Conservation (phyloP, 2,888 invertebrate genomes). For the Melanchra persicariae region DNA sequence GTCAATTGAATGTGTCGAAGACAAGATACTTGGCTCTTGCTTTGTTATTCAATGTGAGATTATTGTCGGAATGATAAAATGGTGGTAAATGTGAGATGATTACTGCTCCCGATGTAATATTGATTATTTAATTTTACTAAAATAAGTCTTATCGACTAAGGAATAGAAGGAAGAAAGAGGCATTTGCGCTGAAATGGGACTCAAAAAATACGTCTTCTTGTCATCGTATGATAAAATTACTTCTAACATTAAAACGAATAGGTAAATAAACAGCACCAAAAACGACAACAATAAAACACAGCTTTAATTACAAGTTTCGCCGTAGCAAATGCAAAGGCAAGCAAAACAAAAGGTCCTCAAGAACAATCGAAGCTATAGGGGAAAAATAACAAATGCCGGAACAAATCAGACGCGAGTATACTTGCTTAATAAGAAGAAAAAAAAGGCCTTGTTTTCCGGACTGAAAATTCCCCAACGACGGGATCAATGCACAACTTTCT, state of each 20-base stretch:
- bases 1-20: constrained; percentile 20
- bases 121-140: neutral
- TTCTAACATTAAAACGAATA: neutral
- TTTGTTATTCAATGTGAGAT: neutral
- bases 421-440: constrained; percentile 75
- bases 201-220: too few relatives aligned
- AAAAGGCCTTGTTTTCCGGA: constrained; percentile 67
- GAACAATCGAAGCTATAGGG: constrained; percentile 73
- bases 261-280: neutral
- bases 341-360: constrained; percentile 69
- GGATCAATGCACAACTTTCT: constrained; percentile 77
- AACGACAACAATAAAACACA: constrained; percentile 11
- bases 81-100: too few relatives aligned
- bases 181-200: too few relatives aligned
- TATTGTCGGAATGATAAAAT: too few relatives aligned
- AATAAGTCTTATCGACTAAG: too few relatives aligned
- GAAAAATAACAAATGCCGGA: constrained; percentile 78
- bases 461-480: constrained; percentile 72
- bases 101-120: neutral
- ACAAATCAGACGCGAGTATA: constrained; percentile 80
- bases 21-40: neutral
- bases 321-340: constrained; percentile 52
- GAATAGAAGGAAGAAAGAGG: too few relatives aligned
- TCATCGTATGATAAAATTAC: neutral
- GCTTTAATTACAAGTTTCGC: constrained; percentile 70